A percentile compares a stretch with the other conserved stretches of the same genome.
These are phyloP conservation scores for Andrena marginata DNA, from an alignment of 2,888 invertebrate species.

Conservation along the genomic window DNA sequence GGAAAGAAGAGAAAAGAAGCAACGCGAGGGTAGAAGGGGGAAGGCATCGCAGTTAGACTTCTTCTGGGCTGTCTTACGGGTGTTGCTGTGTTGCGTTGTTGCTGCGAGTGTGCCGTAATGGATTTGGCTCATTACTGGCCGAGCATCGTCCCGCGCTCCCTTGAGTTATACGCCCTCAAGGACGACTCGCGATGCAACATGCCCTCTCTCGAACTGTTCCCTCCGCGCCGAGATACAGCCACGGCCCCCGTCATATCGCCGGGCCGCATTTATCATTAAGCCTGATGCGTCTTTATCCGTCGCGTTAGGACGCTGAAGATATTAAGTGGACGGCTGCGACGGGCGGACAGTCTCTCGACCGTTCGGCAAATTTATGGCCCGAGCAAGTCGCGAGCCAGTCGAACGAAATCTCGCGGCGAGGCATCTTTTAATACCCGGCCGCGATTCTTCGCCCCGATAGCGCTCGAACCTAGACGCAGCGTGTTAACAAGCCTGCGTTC, in stretches of 20 bases:
- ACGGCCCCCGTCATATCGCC: conserved; percentile 45
- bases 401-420: neutral
- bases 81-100: conserved; percentile 42
- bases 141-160: conserved; percentile 67
- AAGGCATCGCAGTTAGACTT: conserved; percentile 8
- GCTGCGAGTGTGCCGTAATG: conserved; percentile 71
- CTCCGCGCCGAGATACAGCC: conserved; percentile 40
- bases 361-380: conserved; percentile 17
- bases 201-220: conserved; percentile 54
- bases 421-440: no score
- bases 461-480: neutral
- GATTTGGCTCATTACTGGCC: conserved; percentile 77
- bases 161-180: conserved; percentile 70
- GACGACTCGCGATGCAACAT: conserved; percentile 64
- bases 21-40: conserved; percentile 20
- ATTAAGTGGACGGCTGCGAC: conserved; percentile 3
- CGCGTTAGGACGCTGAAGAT: conserved; percentile 14
- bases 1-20: neutral
- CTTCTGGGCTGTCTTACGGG: conserved; percentile 51
- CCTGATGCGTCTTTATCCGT: conserved; percentile 44
- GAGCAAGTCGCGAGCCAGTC: neutral
- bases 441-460: no score
- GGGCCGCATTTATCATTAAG: conserved; percentile 35
- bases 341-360: neutral
- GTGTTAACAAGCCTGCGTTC: neutral